Evolutionary conservation across 2,797 vertebrate species (phyloP).

Genomic region (Pteropus rufus): DNA sequence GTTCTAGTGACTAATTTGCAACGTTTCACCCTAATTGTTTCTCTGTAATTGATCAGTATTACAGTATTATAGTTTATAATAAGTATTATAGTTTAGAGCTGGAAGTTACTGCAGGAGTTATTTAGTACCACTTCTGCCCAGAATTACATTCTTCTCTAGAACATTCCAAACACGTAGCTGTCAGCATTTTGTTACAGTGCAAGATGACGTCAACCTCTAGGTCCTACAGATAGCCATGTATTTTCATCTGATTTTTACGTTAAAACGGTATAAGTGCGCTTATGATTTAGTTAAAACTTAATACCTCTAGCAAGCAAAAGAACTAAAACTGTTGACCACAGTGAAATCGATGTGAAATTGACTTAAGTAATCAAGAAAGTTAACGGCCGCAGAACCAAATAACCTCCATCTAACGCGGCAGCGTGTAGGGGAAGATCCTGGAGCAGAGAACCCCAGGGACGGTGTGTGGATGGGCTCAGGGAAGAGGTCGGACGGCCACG

Average conservation of each 20-base stretch:
- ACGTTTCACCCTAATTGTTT: neutral
- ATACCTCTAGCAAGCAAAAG: neutral
- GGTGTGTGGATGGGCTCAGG: fast-evolving
- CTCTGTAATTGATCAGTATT: fast-evolving
- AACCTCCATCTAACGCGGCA: fast-evolving
- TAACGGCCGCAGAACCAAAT: neutral
- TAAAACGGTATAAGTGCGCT: neutral
- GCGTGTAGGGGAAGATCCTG: fast-evolving
- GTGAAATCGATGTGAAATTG: neutral
- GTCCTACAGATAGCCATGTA: fast-evolving
- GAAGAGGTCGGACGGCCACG: neutral
- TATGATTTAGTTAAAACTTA: neutral
- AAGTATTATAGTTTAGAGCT: fast-evolving
- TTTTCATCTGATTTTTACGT: neutral
- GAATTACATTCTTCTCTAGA: neutral
- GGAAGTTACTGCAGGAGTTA: neutral
- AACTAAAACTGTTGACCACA: neutral
- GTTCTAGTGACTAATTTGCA: fast-evolving
- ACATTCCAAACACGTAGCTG: fast-evolving
- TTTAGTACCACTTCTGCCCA: neutral
- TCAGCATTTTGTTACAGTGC: neutral
- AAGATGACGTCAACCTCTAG: fast-evolving
- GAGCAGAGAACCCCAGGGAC: neutral
- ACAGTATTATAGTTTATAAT: too few relatives aligned
- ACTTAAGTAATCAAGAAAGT: neutral